A percentile compares a stretch with the other conserved stretches of the same genome.
Evolutionary conservation across 2,113 vertebrate species (phyloP).

Genomic region (Thunnus maccoyii): DNA sequence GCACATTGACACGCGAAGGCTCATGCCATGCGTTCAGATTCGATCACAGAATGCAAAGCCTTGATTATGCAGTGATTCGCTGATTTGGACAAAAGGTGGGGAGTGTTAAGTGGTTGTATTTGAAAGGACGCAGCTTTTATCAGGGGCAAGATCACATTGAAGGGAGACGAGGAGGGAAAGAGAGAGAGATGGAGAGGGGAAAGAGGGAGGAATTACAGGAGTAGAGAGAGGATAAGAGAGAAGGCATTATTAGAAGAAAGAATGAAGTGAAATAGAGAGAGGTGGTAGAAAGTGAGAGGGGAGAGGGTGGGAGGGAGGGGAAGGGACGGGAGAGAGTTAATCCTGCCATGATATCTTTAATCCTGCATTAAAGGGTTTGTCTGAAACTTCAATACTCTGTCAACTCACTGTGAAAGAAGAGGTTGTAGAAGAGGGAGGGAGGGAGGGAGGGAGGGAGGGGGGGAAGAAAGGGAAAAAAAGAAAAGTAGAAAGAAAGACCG

Average conservation of each 20-base stretch:
- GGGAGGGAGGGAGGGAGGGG: not conserved
- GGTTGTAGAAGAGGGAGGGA: slow-evolving; percentile 23
- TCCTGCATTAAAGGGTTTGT: slow-evolving; percentile 79
- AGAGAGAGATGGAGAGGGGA: slow-evolving; percentile 25
- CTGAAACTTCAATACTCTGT: slow-evolving; percentile 78
- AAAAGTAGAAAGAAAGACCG: slow-evolving; percentile 1
- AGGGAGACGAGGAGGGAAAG: slow-evolving; percentile 30
- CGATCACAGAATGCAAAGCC: slow-evolving; percentile 70
- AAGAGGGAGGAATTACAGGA: slow-evolving; percentile 48
- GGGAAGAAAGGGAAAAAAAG: slow-evolving; percentile 4
- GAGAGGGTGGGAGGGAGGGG: slow-evolving; percentile 21
- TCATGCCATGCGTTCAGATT: slow-evolving; percentile 79
- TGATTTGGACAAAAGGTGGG: slow-evolving; percentile 42
- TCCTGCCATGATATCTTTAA: slow-evolving; percentile 81
- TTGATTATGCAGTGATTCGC: slow-evolving; percentile 53
- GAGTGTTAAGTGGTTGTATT: slow-evolving; percentile 54
- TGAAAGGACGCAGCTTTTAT: slow-evolving; percentile 44
- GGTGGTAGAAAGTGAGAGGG: slow-evolving; percentile 44
- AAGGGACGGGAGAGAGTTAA: slow-evolving; percentile 62
- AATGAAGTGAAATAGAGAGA: slow-evolving; percentile 60
- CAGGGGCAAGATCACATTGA: slow-evolving; percentile 44
- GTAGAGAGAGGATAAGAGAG: slow-evolving; percentile 50
- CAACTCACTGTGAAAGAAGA: slow-evolving; percentile 69
- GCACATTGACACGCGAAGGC: slow-evolving; percentile 81
- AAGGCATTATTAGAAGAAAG: slow-evolving; percentile 60